Evolutionary conservation across 2,797 vertebrate genomes (phyloP), one percentile per base, ranked within the genome.

Genomic region (Rallus crepitans): DNA sequence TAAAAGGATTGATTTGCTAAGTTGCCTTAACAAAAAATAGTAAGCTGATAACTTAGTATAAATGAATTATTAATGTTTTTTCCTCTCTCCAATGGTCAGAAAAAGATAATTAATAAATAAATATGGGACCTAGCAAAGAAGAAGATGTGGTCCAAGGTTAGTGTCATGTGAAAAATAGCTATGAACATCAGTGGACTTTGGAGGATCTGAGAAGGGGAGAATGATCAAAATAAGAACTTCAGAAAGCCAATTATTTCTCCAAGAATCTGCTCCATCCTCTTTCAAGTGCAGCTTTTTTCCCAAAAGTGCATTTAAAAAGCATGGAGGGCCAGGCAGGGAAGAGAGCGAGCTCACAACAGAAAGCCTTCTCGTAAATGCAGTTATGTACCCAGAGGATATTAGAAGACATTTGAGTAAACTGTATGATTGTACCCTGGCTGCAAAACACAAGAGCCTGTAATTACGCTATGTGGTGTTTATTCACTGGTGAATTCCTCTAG

Each of bases 351-450:
- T 90, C 73, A 45, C 87, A 82, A 73, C 14, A 57, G 89, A 93
- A 93, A 90, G 82, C 91, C 89, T 92, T 96, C 89, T 96, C 31
- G 31, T 87, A 94, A 97, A 90, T 83, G 90, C 91, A 84, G 53
- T 53, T 45, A 11, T 48, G 82, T 91, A 92, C 95, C 95, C 89
- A 96, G 95, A 96, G 97, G 95, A 96, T 94, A 89, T 96, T 96
- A 95, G 82, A 90, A 80, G 89, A 87, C 57, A 94, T 95, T 88
- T 53, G 93, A 94, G 85, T 94, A 94, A 96, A 96, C 94, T 78
- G 61, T 72, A 3, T 91, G 94, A 97, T 97, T 97, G 90, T 94
- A 96, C 92, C 59, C 93, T 86, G 82, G 69, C 88, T 96, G 93
- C 52, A 82, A 97, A 96, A 94, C 87, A 96, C 79, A 92, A 82